phyloP scores from a whole-genome alignment of 2,113 vertebrate genomes.

The Hemichromis elongatus region DNA sequence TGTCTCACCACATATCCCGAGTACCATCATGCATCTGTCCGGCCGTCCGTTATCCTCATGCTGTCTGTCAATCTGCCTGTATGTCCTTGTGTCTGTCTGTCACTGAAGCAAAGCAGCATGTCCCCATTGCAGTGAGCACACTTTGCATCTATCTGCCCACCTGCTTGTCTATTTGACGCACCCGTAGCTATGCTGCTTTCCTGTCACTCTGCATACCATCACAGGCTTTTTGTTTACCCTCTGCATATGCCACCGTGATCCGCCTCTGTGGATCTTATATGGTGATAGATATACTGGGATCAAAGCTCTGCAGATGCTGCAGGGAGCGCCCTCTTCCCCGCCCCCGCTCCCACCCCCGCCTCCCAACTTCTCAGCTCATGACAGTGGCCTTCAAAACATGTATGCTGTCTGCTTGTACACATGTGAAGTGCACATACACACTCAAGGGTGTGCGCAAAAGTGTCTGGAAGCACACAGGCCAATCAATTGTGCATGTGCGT shows the following conservation, averaged over 20 bases:
- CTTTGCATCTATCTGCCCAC: slow-evolving; percentile 12
- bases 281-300: slow-evolving; percentile 29
- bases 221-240: not conserved
- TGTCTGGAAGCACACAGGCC: not conserved
- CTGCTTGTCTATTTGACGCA: slow-evolving; percentile 21
- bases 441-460: not conserved
- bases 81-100: slow-evolving; percentile 11
- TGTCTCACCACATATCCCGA: slow-evolving; percentile 9
- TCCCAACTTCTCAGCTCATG: not conserved
- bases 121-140: not conserved
- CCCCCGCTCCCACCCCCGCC: not conserved
- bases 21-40: slow-evolving; percentile 47
- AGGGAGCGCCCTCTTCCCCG: not conserved
- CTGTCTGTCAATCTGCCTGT: slow-evolving; percentile 52
- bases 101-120: not conserved
- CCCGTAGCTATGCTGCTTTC: not conserved
- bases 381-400: slow-evolving; percentile 44
- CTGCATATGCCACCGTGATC: not conserved
- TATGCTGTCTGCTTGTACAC: not conserved
- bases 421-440: not conserved
- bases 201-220: slow-evolving; percentile 24
- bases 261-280: slow-evolving; percentile 14
- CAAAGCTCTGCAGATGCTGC: slow-evolving; percentile 21
- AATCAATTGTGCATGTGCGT: not conserved
- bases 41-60: slow-evolving; percentile 47